Conservation (phyloP, 1,140 invertebrate genomes). For the Bombyx mandarina region DNA sequence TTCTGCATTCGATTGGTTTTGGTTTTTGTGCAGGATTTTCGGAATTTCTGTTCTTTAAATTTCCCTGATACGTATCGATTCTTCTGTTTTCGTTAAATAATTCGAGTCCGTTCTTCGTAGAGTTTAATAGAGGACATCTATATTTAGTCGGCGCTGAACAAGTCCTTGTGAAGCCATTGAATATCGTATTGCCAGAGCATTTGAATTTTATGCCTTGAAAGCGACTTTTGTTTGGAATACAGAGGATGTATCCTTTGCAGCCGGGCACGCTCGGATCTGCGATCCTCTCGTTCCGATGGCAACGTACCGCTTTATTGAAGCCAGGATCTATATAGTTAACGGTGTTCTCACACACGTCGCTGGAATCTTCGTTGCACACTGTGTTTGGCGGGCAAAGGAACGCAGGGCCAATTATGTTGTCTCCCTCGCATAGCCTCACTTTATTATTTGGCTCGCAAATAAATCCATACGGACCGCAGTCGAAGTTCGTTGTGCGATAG, state of each 20-base stretch:
- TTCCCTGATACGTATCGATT: conserved; percentile 6
- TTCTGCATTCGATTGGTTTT: conserved; percentile 49
- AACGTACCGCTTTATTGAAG: conserved; percentile 34
- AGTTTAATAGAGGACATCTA: conserved; percentile 40
- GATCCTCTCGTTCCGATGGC: conserved; percentile 46
- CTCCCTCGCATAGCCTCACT: conserved; percentile 46
- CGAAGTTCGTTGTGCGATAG: conserved; percentile 19
- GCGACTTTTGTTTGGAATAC: conserved; percentile 53
- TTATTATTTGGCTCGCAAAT: conserved; percentile 41
- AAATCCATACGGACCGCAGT: conserved; percentile 55
- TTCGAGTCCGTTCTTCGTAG: conserved; percentile 18
- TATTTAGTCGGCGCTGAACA: conserved; percentile 49
- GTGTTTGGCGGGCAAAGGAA: conserved; percentile 51
- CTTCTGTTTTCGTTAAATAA: conserved; percentile 26
- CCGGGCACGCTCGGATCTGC: conserved; percentile 48
- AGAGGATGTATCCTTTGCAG: conserved; percentile 61
- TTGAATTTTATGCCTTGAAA: conserved; percentile 62
- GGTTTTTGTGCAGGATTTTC: neutral
- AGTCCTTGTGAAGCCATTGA: conserved; percentile 48
- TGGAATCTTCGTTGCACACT: conserved; percentile 53
- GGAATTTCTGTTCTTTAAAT: neutral
- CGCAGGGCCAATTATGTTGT: conserved; percentile 37
- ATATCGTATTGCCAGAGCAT: conserved; percentile 55
- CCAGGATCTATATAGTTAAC: conserved; percentile 42
- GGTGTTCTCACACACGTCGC: conserved; percentile 44